A percentile compares a stretch with the other conserved stretches of the same genome.
These are phyloP conservation scores for Drosophila pachea DNA, from an alignment of 1,140 invertebrate genomes.

Conservation along the genomic window DNA sequence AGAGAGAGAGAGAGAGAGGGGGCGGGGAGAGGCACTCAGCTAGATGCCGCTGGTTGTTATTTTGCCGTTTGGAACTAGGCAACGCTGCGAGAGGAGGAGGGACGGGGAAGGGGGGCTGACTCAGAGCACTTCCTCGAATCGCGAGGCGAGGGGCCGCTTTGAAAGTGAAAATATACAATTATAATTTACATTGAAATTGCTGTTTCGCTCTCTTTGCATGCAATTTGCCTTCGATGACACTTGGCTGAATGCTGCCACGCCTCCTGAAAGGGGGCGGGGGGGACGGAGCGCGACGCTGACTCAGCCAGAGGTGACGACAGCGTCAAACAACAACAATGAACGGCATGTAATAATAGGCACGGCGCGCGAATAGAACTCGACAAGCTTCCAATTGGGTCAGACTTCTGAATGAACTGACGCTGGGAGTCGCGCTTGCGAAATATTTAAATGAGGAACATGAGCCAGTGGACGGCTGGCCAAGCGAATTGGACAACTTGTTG, in stretches of 20 bases:
- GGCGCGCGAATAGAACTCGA: constrained; percentile 22
- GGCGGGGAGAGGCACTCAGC: too few species aligned
- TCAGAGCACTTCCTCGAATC: too few species aligned
- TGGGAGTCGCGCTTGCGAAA: constrained; percentile 38
- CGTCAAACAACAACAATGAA: constrained; percentile 6
- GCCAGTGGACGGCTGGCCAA: constrained; percentile 22
- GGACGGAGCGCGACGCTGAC: constrained; percentile 12
- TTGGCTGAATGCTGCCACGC: constrained; percentile 35
- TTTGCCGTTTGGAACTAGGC: constrained; percentile 14
- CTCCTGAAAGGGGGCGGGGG: background rate
- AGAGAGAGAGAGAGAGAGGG: background rate
- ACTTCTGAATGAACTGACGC: constrained; percentile 44
- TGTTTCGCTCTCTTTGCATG: constrained; percentile 6
- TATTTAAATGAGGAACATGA: constrained; percentile 73
- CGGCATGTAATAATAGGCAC: constrained; percentile 36
- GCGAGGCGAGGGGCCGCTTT: background rate
- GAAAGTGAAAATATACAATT: constrained; percentile 46
- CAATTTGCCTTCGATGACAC: constrained; percentile 36
- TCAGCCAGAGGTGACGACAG: constrained; percentile 45
- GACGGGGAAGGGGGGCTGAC: too few species aligned
- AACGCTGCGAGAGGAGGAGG: too few species aligned
- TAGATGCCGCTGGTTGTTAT: background rate
- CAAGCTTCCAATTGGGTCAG: constrained; percentile 56
- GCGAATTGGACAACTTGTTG: constrained; percentile 61
- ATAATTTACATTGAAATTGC: constrained; percentile 41